Evolutionary conservation across 64 coral and sea anemone species (phyloP), one percentile per base, ranked within the genome.

Genomic region (Hydrozoanthus tunicans): DNA sequence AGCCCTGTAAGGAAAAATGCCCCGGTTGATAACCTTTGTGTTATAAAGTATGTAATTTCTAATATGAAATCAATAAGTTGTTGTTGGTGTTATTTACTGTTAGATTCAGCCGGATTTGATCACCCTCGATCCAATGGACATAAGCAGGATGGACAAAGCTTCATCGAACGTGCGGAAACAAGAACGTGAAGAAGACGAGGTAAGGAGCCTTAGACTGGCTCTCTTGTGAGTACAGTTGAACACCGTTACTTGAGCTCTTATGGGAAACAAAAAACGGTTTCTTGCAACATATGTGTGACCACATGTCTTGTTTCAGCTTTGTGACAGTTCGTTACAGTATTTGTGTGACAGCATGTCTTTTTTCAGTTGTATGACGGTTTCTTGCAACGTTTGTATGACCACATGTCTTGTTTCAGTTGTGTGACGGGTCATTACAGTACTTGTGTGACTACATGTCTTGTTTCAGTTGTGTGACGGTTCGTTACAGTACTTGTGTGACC

Each of bases 101-200:
- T 78, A 99, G 97, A 92, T 99, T 84, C 97, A 99, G 65, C 97
- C 97, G 62, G 97, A 99, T 12, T 64, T 99, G 11, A 99, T 99
- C 9, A 92, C 97, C 12, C 69, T 99, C 78, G 79, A 99, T 74
- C 97, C 97, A 23, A 92, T 93, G 94, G 94, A 96, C 51, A 86
- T 99, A 62, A 91, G 64, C n/a, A 83, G 70, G 68, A 69, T 92
- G 79, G 73, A 92, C 60, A 77, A 17, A 26, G 91, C 56, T 27
- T 86, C 90, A 88, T 92, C 76, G 90, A 78, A 94, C 82, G 52
- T 62, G 12, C 74, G 81, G 69, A 10, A 71, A 25, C 59, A 66
- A 66, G 84, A 88, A 61, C 54, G 56, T 51, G 5, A 60, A 43
- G 79, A 92, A 17, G 82, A 99, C 4, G 86, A 92, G 54, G 92